These are phyloP conservation scores for Neocrepidodera transversa DNA, from an alignment of 2,888 invertebrate species.

Conservation along the genomic window DNA sequence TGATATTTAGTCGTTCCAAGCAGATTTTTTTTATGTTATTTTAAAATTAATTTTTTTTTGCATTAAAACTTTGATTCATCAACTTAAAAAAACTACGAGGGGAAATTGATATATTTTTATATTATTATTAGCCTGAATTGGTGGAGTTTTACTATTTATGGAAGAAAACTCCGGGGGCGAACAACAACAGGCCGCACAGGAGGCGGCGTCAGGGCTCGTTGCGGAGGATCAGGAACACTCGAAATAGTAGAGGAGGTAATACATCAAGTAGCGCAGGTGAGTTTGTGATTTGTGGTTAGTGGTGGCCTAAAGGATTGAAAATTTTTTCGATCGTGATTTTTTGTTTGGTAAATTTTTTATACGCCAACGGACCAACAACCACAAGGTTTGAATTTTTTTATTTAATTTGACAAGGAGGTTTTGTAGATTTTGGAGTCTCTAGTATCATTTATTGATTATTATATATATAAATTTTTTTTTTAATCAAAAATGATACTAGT, in stretches of 20 bases:
- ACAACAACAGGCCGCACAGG: slow-evolving; percentile 93
- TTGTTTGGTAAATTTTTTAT: not conserved
- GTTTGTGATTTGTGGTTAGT: slow-evolving; percentile 43
- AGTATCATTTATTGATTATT: slow-evolving; percentile 12
- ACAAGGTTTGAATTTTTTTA: slow-evolving; percentile 22
- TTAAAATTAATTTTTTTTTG: too few relatives aligned
- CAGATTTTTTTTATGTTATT: too few relatives aligned
- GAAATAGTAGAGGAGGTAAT: slow-evolving; percentile 80
- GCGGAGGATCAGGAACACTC: slow-evolving; percentile 85
- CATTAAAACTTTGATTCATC: too few relatives aligned
- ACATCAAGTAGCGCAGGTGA: slow-evolving; percentile 60
- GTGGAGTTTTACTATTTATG: slow-evolving; percentile 99
- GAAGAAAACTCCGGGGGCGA: slow-evolving; percentile 99
- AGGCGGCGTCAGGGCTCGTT: slow-evolving; percentile 86
- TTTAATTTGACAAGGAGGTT: slow-evolving; percentile 3
- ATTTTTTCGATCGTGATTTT: slow-evolving; percentile 24
- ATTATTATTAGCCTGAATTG: slow-evolving; percentile 88
- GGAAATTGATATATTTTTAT: too few relatives aligned
- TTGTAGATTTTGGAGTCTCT: slow-evolving; percentile 13
- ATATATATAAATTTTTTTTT: not conserved
- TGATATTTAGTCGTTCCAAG: too few relatives aligned
- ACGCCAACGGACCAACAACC: slow-evolving; percentile 23
- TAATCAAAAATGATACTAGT: slow-evolving; percentile 7
- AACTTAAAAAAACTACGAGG: too few relatives aligned
- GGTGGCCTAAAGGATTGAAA: slow-evolving; percentile 46